A percentile compares a stretch with the other conserved stretches of the same genome.
Evolutionary conservation across 2,888 invertebrate species (phyloP).

Genomic region (Isoperla grammatica): DNA sequence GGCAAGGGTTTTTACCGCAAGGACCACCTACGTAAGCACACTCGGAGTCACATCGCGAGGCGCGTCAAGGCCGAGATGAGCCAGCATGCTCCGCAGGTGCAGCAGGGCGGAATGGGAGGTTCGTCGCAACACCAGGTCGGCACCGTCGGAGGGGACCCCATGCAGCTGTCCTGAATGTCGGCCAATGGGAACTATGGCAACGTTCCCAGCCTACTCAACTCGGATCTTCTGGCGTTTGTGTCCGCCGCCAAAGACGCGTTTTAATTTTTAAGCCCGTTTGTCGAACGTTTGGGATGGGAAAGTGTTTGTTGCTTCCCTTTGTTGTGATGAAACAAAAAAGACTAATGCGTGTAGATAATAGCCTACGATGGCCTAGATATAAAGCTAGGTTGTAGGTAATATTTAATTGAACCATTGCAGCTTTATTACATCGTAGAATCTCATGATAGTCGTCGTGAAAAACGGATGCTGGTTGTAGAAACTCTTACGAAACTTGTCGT

Average conservation of each 20-base stretch:
- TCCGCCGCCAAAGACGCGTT: slow-evolving; percentile 31
- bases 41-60: slow-evolving; percentile 76
- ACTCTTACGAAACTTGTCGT: no score
- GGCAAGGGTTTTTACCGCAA: slow-evolving; percentile 87
- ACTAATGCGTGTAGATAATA: background rate
- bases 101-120: slow-evolving; percentile 13
- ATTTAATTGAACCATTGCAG: no score
- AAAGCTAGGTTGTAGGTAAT: no score
- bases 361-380: background rate
- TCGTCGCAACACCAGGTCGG: background rate
- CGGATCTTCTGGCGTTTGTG: slow-evolving; percentile 33
- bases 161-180: slow-evolving; percentile 32
- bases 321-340: background rate
- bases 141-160: slow-evolving; percentile 16
- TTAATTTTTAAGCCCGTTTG: slow-evolving; percentile 15
- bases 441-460: no score
- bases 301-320: background rate
- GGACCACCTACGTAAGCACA: slow-evolving; percentile 80
- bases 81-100: slow-evolving; percentile 50
- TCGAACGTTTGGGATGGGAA: slow-evolving; percentile 20
- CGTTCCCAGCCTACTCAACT: slow-evolving; percentile 32
- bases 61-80: slow-evolving; percentile 80
- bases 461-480: no score
- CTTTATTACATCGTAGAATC: no score
- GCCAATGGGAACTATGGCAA: slow-evolving; percentile 33